These are phyloP conservation scores for Pedicia rivosa DNA, from an alignment of 2,888 invertebrate species.

Conservation along the genomic window DNA sequence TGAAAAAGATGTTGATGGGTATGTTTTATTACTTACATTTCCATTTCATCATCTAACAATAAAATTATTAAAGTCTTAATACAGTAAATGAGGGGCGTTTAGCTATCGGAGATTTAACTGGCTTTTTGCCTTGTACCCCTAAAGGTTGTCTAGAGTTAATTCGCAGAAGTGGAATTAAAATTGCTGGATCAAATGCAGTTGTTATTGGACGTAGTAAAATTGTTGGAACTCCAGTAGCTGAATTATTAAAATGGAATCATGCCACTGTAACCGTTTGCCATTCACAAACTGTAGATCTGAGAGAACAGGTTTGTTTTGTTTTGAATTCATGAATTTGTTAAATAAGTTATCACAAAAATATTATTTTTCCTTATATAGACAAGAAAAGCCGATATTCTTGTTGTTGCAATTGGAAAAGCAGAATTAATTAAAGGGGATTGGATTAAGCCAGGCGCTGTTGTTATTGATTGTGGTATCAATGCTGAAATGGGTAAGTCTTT, in stretches of 20 bases:
- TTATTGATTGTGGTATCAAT: slow-evolving; percentile 98
- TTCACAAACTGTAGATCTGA: slow-evolving; percentile 75
- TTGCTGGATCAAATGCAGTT: slow-evolving; percentile 75
- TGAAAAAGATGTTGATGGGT: slow-evolving; percentile 94
- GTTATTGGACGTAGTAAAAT: slow-evolving; percentile 96
- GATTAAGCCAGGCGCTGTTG: slow-evolving; percentile 96
- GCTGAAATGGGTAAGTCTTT: too few relatives aligned
- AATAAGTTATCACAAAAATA: too few relatives aligned
- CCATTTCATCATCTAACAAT: slow-evolving; percentile 1
- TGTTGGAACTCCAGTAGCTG: slow-evolving; percentile 90
- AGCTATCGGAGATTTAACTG: slow-evolving; percentile 74
- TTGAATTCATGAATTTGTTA: too few relatives aligned
- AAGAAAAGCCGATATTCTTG: slow-evolving; percentile 78
- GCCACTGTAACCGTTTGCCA: slow-evolving; percentile 97
- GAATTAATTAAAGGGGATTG: slow-evolving; percentile 86
- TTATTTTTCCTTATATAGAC: slow-evolving; percentile 30
- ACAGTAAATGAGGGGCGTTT: slow-evolving; percentile 87
- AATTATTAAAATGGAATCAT: slow-evolving; percentile 89
- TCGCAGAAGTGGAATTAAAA: slow-evolving; percentile 56
- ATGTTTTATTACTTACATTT: slow-evolving; percentile 19
- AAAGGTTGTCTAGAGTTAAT: slow-evolving; percentile 88
- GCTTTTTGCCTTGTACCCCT: slow-evolving; percentile 94
- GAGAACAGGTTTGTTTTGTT: slow-evolving; percentile 52
- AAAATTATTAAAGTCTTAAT: slow-evolving; percentile 45
- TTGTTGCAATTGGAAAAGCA: slow-evolving; percentile 87